Conservation (phyloP, 2,888 invertebrate species). For the Himalopsyche japonica region DNA sequence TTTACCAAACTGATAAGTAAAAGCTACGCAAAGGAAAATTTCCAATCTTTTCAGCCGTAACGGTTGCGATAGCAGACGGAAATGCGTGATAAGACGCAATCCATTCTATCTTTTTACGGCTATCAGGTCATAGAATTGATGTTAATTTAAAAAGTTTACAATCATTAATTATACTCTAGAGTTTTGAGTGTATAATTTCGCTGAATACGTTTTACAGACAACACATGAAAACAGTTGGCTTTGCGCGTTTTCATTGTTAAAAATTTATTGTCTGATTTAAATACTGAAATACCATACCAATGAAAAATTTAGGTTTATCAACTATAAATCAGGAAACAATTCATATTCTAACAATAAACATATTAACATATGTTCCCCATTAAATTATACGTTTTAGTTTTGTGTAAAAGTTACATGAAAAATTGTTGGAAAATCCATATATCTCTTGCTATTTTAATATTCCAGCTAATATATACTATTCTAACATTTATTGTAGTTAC, state of each 20-base stretch:
- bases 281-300: neutral
- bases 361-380: neutral
- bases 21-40: conserved; percentile 12
- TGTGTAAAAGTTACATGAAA: too few species aligned
- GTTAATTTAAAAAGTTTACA: conserved; percentile 39
- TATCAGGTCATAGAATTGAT: conserved; percentile 37
- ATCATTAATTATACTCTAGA: conserved; percentile 39
- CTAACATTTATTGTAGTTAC: too few species aligned
- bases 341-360: neutral
- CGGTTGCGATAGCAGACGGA: conserved; percentile 15
- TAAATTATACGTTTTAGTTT: too few species aligned
- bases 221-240: neutral
- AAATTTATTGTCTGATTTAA: neutral
- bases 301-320: neutral
- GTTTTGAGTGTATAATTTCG: conserved; percentile 30
- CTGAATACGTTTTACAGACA: conserved; percentile 19
- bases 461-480: too few species aligned
- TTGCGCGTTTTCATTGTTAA: neutral
- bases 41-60: conserved; percentile 13
- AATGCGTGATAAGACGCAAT: conserved; percentile 37
- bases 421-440: too few species aligned
- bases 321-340: neutral
- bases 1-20: conserved; percentile 15
- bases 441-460: too few species aligned
- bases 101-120: conserved; percentile 39